phyloP scores from a whole-genome alignment of 2,888 invertebrate species.

The Drosophila seclusa region DNA sequence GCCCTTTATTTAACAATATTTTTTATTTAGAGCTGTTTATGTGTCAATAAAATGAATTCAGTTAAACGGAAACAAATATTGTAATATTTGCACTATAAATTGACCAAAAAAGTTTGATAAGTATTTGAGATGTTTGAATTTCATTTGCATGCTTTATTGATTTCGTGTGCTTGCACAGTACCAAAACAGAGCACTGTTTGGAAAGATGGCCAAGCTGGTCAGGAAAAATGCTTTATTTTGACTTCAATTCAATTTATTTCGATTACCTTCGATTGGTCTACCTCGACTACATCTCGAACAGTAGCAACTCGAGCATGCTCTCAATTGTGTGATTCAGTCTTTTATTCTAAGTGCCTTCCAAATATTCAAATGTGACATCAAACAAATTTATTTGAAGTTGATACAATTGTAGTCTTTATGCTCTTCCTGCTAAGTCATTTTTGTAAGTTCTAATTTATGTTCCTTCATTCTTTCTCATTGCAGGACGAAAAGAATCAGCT shows the following conservation, averaged over 20 bases:
- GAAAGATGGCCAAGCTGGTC: not conserved
- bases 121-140: constrained; percentile 20
- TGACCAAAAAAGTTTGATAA: constrained; percentile 18
- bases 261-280: constrained; percentile 40
- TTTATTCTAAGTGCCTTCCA: constrained; percentile 1
- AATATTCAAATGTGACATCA: constrained; percentile 32
- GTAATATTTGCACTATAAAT: constrained; percentile 10
- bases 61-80: not conserved
- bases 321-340: constrained; percentile 1
- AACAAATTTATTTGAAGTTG: constrained; percentile 22
- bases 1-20: not conserved
- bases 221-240: constrained; percentile 33
- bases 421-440: not conserved
- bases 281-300: constrained; percentile 21
- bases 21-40: not conserved
- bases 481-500: constrained; percentile 99
- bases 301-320: constrained; percentile 5
- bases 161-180: constrained; percentile 5
- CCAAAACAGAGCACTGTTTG: constrained; percentile 7
- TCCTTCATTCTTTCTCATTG: constrained; percentile 83
- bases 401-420: constrained; percentile 1
- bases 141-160: constrained; percentile 36
- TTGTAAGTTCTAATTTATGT: constrained; percentile 12
- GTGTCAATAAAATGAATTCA: not conserved
- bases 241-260: constrained; percentile 34